Conservation (phyloP, 1,140 invertebrate species). For the Nebria ingens region DNA sequence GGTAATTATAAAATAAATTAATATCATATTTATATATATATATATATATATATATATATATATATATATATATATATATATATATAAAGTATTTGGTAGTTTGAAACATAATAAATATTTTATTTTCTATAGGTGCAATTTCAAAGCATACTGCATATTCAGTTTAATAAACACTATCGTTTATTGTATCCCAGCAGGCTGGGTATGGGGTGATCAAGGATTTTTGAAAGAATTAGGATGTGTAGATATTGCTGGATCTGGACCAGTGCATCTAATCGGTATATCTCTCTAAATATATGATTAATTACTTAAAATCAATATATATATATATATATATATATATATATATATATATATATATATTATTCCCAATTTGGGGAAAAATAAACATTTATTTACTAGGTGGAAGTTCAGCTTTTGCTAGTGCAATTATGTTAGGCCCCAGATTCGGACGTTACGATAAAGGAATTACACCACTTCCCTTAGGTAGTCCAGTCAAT, state of each 20-base stretch:
- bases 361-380: conserved; percentile 18
- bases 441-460: conserved; percentile 81
- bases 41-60: conserved; percentile 7
- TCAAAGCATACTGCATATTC: conserved; percentile 83
- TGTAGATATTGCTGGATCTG: conserved; percentile 85
- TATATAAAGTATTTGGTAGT: conserved; percentile 1
- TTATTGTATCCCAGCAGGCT: conserved; percentile 89
- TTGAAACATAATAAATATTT: conserved; percentile 1
- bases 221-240: conserved; percentile 71
- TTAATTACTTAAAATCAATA: no score
- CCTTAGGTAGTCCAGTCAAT: conserved; percentile 81
- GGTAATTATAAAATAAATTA: conserved; percentile 48
- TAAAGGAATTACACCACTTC: conserved; percentile 58
- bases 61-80: no score
- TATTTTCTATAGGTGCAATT: conserved; percentile 57
- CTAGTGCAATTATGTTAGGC: conserved; percentile 81
- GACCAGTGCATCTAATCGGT: conserved; percentile 84
- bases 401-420: conserved; percentile 60
- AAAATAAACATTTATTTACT: conserved; percentile 7
- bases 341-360: background rate
- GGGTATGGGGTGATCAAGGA: conserved; percentile 81
- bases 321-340: no score
- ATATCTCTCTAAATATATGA: conserved; percentile 7
- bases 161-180: conserved; percentile 82
- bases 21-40: no score